Evolutionary conservation across 2,113 vertebrate genomes (phyloP).

Genomic region (Rhizomys pruinosus): DNA sequence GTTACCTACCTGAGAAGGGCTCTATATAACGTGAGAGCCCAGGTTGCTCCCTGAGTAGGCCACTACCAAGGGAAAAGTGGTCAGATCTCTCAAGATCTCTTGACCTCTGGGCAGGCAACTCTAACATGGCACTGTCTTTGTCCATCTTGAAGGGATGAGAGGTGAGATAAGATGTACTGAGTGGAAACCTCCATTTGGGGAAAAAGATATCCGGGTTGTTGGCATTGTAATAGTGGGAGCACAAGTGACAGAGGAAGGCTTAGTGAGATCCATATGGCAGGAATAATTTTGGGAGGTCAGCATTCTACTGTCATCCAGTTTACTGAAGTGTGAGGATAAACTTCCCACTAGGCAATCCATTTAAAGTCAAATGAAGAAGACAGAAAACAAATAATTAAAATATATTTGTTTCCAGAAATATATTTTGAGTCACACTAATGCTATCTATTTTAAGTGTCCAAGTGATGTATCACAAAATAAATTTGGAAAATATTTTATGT

Average conservation of each 20-base stretch:
- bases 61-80: not conserved
- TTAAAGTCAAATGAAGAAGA: not conserved
- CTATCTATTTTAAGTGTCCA: not conserved
- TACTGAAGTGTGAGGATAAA: not conserved
- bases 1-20: not conserved
- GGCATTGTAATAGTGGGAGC: not conserved
- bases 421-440: not conserved
- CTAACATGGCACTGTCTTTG: not conserved
- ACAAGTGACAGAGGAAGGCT: not conserved
- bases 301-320: not conserved
- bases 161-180: not conserved
- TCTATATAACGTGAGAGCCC: not conserved
- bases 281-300: not conserved
- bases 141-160: not conserved
- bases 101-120: not conserved
- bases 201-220: not conserved
- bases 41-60: not conserved
- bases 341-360: not conserved
- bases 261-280: not conserved
- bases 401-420: not conserved
- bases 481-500: not conserved
- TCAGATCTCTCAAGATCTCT: not conserved
- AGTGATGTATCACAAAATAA: not conserved
- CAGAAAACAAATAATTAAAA: not conserved
- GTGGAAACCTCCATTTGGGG: not conserved